Base-by-base conservation (phyloP, 2,888 invertebrate species). In the Ditula angustiorana region DNA sequence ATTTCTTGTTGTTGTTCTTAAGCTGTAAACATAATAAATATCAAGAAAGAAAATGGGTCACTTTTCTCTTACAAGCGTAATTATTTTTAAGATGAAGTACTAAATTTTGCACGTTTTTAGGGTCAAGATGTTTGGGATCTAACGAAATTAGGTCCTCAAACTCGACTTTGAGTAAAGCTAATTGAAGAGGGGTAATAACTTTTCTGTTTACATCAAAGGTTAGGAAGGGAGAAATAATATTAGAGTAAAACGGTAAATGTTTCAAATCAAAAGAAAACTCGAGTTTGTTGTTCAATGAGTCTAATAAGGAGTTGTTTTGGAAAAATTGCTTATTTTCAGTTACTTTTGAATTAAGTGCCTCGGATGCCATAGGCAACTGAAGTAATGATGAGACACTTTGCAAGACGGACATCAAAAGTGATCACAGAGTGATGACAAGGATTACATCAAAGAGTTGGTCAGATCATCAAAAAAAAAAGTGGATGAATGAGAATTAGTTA, bases 181-280 rank as follows among this genome's bases (percentile, higher is more conserved):
- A 46, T 46, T 46, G 11, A 24, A 46, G 46, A 46, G 46, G n/a
- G n/a, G 10, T 19, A 19, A 19, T 19, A 41, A 41, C 19, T 41
- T 21, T 16, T 21, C n/a, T n/a, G n/a, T 24, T 11, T 5, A 46
- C 46, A n/a, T 46, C 46, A 46, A 46, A 46, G 46, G 23, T 10
- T n/a, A 5, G 46, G n/a, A 46, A 46, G n/a, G n/a, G 2, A 23
- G 11, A 23, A 13, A 46, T 13, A n/a, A 11, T n/a, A n/a, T 7
- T 21, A 4, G 21, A 11, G 19, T 44, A 21, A 46, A 16, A 41
- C 8, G 19, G 41, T 24, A 46, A 46, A 24, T 24, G 24, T 46
- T 11, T 24, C 46, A 46, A 46, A 46, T 46, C 46, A 46, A 46
- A 46, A 23, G 21, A 41, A 41, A 41, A 41, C 19, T 41, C 8